These are phyloP conservation scores for Scomberomorus guttatus DNA, from an alignment of 2,797 vertebrate genomes.

Conservation along the genomic window DNA sequence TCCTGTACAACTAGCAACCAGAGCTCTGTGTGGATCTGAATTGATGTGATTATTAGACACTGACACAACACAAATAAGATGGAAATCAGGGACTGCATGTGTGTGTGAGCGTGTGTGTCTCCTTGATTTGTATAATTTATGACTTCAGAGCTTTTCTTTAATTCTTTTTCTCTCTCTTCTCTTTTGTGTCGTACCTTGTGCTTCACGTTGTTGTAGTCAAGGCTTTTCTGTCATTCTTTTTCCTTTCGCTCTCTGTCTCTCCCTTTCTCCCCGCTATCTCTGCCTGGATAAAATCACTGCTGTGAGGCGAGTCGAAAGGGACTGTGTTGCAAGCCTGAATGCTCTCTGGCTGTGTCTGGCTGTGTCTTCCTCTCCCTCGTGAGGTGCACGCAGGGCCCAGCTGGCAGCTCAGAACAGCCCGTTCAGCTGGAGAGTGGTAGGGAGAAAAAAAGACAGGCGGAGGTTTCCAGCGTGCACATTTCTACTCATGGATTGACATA, in stretches of 20 bases:
- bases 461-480: constrained; percentile 24
- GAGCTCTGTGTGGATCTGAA: constrained; percentile 30
- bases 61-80: constrained; percentile 30
- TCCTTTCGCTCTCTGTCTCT: constrained; percentile 13
- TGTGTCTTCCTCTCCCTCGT: constrained; percentile 66
- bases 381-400: constrained; percentile 72
- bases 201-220: constrained; percentile 27
- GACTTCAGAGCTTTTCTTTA: neutral
- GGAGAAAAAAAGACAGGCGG: neutral
- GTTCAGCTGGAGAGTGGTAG: constrained; percentile 63
- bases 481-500: constrained; percentile 35
- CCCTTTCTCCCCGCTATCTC: constrained; percentile 30
- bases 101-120: constrained; percentile 6
- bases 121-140: constrained; percentile 15
- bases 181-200: constrained; percentile 4
- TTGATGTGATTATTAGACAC: constrained; percentile 27
- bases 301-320: constrained; percentile 56
- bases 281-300: constrained; percentile 58
- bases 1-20: constrained; percentile 8
- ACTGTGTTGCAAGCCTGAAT: constrained; percentile 69
- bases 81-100: constrained; percentile 28
- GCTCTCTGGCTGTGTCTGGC: constrained; percentile 65
- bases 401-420: constrained; percentile 74
- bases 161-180: neutral
- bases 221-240: constrained; percentile 20